Conservation (phyloP, 2,113 vertebrate species). For the Mixornis gularis region DNA sequence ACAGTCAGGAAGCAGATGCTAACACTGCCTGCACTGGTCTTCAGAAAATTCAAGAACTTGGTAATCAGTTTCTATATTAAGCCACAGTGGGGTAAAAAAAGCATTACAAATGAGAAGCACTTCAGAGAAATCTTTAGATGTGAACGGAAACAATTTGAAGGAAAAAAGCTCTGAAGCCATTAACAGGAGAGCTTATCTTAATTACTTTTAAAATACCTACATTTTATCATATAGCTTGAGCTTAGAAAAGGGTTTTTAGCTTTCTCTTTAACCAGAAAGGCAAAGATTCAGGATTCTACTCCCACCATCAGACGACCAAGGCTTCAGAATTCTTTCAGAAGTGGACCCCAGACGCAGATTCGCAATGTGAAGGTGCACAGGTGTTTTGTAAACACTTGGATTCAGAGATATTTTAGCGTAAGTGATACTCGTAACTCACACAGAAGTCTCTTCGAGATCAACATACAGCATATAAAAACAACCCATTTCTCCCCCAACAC, state of each 20-base stretch:
- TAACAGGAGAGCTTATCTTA: slow-evolving; percentile 36
- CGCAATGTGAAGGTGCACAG: background rate
- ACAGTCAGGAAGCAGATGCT: slow-evolving; percentile 47
- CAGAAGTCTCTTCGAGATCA: background rate
- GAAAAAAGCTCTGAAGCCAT: slow-evolving; percentile 10
- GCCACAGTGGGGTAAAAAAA: slow-evolving; percentile 3
- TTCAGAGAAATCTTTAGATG: slow-evolving; percentile 42
- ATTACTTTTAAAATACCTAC: slow-evolving; percentile 35
- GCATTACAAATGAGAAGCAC: slow-evolving; percentile 27
- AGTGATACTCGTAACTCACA: background rate
- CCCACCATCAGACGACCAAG: background rate
- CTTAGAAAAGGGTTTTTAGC: background rate
- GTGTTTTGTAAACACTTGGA: background rate
- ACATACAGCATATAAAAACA: background rate
- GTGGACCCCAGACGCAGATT: rapidly evolving
- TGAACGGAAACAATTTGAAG: slow-evolving; percentile 30
- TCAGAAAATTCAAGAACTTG: slow-evolving; percentile 49
- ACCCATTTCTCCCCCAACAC: background rate
- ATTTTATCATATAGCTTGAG: background rate
- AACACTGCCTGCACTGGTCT: slow-evolving; percentile 23
- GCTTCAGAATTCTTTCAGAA: background rate
- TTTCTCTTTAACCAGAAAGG: background rate
- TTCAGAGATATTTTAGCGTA: background rate
- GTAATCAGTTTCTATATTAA: slow-evolving; percentile 59
- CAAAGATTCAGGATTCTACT: background rate